Conservation (phyloP, 2,888 invertebrate genomes). For the Quadriops clusia region DNA sequence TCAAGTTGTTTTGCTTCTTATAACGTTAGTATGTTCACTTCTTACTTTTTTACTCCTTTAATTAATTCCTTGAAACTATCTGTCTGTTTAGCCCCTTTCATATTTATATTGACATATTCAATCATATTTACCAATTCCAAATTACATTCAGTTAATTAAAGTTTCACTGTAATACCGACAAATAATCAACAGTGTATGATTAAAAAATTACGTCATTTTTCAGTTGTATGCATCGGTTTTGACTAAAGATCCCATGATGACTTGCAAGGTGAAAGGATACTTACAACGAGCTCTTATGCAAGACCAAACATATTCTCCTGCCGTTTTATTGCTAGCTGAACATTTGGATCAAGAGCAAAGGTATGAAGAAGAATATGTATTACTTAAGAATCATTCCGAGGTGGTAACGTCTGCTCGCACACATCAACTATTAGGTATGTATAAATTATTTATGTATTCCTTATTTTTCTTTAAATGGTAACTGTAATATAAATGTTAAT, state of each 20-base stretch:
- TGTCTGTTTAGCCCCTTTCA: too few relatives aligned
- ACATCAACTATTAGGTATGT: conserved; percentile 56
- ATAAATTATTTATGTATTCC: too few relatives aligned
- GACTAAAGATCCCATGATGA: conserved; percentile 50
- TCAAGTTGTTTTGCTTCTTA: neutral
- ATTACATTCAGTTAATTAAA: too few relatives aligned
- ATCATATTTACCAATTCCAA: too few relatives aligned
- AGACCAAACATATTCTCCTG: conserved; percentile 60
- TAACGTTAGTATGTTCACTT: too few relatives aligned
- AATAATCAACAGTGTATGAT: neutral
- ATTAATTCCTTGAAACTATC: too few relatives aligned
- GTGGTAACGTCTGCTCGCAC: conserved; percentile 48
- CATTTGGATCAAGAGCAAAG: conserved; percentile 55
- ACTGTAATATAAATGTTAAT: too few relatives aligned
- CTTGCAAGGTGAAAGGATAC: conserved; percentile 51
- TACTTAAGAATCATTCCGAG: conserved; percentile 54
- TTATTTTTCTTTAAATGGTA: too few relatives aligned
- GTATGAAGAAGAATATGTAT: conserved; percentile 52
- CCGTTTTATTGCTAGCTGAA: conserved; percentile 60
- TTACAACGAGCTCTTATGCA: conserved; percentile 60
- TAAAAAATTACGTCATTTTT: conserved; percentile 25
- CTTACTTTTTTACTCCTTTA: too few relatives aligned
- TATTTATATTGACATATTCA: too few relatives aligned
- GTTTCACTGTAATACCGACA: neutral
- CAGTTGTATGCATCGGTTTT: conserved; percentile 66